Percentiles rank a stretch among this genome's conserved stretches.
Conservation (phyloP, 2,797 vertebrate species). For the Triplophysa yarkandensis region DNA sequence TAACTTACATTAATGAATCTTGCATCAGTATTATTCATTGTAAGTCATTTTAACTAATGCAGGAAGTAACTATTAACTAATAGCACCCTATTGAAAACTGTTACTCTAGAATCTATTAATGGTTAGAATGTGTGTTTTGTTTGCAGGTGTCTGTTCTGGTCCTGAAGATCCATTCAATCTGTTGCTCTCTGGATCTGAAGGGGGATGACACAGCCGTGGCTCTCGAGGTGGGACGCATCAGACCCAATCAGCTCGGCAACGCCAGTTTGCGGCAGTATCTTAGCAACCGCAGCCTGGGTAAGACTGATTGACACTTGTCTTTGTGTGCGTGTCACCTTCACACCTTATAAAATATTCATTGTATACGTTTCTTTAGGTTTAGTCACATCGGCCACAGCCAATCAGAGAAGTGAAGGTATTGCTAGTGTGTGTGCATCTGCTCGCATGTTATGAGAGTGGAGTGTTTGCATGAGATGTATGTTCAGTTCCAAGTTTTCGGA, state of each 20-base stretch:
- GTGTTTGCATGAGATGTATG: conserved; percentile 44
- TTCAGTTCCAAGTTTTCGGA: conserved; percentile 2
- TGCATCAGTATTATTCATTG: too few species aligned
- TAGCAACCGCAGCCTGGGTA: conserved; percentile 91
- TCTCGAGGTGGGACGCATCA: conserved; percentile 87
- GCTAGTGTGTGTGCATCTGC: conserved; percentile 30
- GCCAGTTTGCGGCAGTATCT: conserved; percentile 91
- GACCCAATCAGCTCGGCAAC: conserved; percentile 89
- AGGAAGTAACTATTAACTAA: too few species aligned
- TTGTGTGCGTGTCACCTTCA: conserved; percentile 17
- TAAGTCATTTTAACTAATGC: too few species aligned
- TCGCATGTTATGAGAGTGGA: conserved; percentile 10
- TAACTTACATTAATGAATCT: too few species aligned
- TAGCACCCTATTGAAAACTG: too few species aligned
- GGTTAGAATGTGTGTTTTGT: background rate
- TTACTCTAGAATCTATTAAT: too few species aligned
- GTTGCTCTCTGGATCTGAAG: conserved; percentile 85
- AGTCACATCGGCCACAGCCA: conserved; percentile 72
- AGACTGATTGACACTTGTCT: conserved; percentile 60
- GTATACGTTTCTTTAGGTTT: conserved; percentile 70
- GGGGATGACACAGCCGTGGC: conserved; percentile 87
- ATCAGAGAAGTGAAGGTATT: conserved; percentile 77
- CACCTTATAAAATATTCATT: conserved; percentile 19
- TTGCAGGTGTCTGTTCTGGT: conserved; percentile 92
- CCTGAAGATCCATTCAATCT: conserved; percentile 88